Conservation (phyloP, 2,797 vertebrate genomes). For the Prionace glauca region DNA sequence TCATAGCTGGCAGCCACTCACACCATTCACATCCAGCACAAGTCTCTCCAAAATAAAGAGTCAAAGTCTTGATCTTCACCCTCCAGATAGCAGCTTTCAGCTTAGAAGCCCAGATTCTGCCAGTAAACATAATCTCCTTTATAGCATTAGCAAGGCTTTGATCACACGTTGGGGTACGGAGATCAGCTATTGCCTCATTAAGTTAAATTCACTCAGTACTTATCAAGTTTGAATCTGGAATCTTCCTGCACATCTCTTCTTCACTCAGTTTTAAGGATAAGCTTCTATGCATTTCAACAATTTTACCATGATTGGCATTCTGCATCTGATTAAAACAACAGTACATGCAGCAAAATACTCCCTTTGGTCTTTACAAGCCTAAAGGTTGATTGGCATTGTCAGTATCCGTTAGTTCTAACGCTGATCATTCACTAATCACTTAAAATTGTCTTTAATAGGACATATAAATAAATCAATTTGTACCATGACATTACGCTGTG, state of each 20-base stretch:
- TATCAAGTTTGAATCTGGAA: neutral
- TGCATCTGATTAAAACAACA: neutral
- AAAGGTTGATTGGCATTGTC: neutral
- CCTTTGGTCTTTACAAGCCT: neutral
- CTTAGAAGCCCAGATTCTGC: neutral
- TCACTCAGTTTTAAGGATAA: neutral
- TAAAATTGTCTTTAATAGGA: neutral
- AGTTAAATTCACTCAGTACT: neutral
- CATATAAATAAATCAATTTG: conserved; percentile 9
- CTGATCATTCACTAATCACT: neutral
- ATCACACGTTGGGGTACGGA: neutral
- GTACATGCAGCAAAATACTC: neutral
- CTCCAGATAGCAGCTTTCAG: neutral
- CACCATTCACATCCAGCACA: neutral
- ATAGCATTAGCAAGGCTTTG: neutral
- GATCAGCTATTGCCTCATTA: neutral
- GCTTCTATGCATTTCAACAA: neutral
- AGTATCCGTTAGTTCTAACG: neutral
- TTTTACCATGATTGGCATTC: neutral
- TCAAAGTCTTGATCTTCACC: neutral
- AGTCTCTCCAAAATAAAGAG: neutral
- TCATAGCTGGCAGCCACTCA: too few relatives aligned
- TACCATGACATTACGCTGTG: neutral
- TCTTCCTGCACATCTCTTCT: neutral
- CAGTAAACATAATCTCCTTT: neutral